These are phyloP conservation scores for Ormia ochracea DNA, from an alignment of 2,888 invertebrate genomes.

Conservation along the genomic window DNA sequence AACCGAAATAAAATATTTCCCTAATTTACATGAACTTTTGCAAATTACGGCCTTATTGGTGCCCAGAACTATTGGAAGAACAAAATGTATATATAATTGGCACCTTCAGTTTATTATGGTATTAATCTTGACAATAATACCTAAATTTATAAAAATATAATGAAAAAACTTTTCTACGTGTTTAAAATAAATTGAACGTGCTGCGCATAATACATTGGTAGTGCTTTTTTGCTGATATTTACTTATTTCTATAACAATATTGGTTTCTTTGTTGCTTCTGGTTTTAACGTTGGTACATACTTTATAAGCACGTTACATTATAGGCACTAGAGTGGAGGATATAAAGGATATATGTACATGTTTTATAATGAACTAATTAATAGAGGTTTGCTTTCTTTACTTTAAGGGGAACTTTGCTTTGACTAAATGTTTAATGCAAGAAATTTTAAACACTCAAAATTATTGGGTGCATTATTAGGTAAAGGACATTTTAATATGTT, in stretches of 20 bases:
- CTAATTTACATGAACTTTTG: constrained; percentile 58
- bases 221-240: constrained; percentile 6
- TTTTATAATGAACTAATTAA: neutral
- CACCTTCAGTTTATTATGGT: constrained; percentile 58
- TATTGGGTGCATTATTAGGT: no score
- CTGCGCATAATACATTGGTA: constrained; percentile 50
- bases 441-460: no score
- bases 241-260: neutral
- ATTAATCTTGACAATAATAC: constrained; percentile 58
- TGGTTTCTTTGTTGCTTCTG: neutral
- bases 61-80: neutral
- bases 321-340: constrained; percentile 37
- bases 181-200: constrained; percentile 64
- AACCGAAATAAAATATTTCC: constrained; percentile 22
- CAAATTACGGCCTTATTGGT: constrained; percentile 44
- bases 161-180: constrained; percentile 54
- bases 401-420: no score
- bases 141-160: constrained; percentile 47
- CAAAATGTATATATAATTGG: constrained; percentile 39
- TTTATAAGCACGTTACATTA: constrained; percentile 61
- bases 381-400: neutral
- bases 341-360: constrained; percentile 34
- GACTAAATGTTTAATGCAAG: no score
- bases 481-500: no score
- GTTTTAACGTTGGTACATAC: constrained; percentile 49